Evolutionary conservation across 2,797 vertebrate genomes (phyloP).

Genomic region (Crypturellus tataupa): DNA sequence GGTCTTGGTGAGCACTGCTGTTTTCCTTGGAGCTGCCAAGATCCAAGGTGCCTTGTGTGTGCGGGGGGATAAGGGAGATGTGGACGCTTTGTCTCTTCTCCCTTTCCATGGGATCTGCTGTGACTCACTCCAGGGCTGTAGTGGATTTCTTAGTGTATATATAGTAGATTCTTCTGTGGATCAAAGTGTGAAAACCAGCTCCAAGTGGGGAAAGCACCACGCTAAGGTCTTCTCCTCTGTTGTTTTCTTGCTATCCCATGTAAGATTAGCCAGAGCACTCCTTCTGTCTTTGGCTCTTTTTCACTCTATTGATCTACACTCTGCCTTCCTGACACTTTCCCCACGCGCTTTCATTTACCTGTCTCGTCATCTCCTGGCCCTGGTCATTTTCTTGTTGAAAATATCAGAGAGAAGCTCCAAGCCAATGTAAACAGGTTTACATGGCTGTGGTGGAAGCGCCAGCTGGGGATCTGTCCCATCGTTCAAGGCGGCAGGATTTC

Average conservation of each 20-base stretch:
- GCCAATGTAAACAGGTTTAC: accelerated
- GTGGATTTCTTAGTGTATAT: not conserved
- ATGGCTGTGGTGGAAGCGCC: not conserved
- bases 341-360: not conserved
- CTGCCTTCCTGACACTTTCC: not conserved
- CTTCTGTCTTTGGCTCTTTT: not conserved
- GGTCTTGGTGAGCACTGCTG: not conserved
- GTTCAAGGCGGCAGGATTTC: not conserved
- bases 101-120: not conserved
- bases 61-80: accelerated
- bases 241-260: not conserved
- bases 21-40: not conserved
- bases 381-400: not conserved
- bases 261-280: not conserved
- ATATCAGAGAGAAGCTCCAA: not conserved
- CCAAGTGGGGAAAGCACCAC: not conserved
- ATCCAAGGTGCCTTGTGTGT: not conserved
- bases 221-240: not conserved
- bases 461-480: not conserved
- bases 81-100: not conserved
- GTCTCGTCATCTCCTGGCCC: not conserved
- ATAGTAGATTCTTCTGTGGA: not conserved
- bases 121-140: not conserved
- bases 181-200: not conserved
- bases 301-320: not conserved